Evolutionary conservation across 2,113 vertebrate genomes (phyloP), one percentile per base, ranked within the genome.

Genomic region (Eonycteris spelaea): DNA sequence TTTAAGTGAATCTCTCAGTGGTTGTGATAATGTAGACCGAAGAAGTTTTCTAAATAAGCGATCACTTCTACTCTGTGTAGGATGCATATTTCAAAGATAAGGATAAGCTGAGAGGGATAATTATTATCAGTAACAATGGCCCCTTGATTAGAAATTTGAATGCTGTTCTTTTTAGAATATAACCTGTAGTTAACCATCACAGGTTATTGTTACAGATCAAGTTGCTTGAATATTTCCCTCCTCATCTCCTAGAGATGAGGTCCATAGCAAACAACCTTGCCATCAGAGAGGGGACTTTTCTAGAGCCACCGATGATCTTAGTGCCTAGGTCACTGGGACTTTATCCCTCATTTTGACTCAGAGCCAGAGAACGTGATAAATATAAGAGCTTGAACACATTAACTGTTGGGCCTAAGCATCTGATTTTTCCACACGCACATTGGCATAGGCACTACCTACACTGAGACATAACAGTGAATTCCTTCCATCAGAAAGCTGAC

Each of bases 71-170:
- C 45, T 68, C 48, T 12, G 13, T 30, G 45, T 28, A 80, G 48
- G 43, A 59, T 61, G 40, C n/a, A 7, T 38, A 16, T 75, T 90
- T 96, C 53, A 48, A 51, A 89, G 73, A 35, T 2, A 22, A 45
- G 48, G 15, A 30, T 30, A 38, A 74, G 82, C 96, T 80, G 63
- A 78, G 87, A 73, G 28, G 38, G 16, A n/a, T 73, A 30, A 57
- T 51, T 61, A 53, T n/a, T 28, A 79, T 26, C 63, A 59, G 26
- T 21, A 65, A 96, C 95, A 77, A 61, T 68, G 45, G 84, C 53
- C 65, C 80, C 74, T 79, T 94, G 92, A 94, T 85, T 90, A 80
- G 87, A 48, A 83, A 70, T 40, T 15, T 89, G 35, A 79, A 51
- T 19, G 48, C 68, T 57, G 30, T 8, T 33, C 55, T 55, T 80